These are phyloP conservation scores for Phylloscopus trochilus DNA, from an alignment of 2,113 vertebrate genomes.

Conservation along the genomic window DNA sequence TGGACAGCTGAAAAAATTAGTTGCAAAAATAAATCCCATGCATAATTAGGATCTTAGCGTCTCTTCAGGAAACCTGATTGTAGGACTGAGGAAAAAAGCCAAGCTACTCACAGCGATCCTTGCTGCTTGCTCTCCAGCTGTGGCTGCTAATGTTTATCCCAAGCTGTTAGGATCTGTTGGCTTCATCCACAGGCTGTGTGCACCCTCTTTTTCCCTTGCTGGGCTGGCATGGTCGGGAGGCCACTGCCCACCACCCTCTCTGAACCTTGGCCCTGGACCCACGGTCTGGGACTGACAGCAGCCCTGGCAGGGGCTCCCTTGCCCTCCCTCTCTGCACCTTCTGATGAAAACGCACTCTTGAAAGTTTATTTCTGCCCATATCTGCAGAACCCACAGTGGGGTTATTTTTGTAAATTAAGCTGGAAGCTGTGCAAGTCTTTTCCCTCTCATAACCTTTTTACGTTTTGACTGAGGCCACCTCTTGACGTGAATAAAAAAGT, in stretches of 20 bases:
- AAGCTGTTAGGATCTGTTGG: neutral
- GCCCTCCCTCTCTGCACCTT: neutral
- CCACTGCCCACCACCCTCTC: neutral
- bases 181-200: neutral
- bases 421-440: neutral
- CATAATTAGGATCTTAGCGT: neutral
- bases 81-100: neutral
- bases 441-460: conserved; percentile 25
- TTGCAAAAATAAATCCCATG: conserved; percentile 35
- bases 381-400: neutral
- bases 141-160: neutral
- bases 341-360: neutral
- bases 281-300: neutral
- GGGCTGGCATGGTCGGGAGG: neutral
- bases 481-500: conserved; percentile 38
- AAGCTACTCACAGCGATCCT: neutral
- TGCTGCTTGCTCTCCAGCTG: neutral
- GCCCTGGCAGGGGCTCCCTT: neutral
- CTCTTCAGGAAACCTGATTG: conserved; percentile 42
- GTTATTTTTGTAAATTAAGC: neutral
- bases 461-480: conserved; percentile 20
- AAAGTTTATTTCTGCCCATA: neutral
- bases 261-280: neutral
- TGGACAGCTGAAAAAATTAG: neutral
- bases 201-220: fast-evolving